Percentiles rank a stretch among this genome's conserved stretches.
phyloP scores from a whole-genome alignment of 2,797 vertebrate species.

The Peromyscus attwateri region DNA sequence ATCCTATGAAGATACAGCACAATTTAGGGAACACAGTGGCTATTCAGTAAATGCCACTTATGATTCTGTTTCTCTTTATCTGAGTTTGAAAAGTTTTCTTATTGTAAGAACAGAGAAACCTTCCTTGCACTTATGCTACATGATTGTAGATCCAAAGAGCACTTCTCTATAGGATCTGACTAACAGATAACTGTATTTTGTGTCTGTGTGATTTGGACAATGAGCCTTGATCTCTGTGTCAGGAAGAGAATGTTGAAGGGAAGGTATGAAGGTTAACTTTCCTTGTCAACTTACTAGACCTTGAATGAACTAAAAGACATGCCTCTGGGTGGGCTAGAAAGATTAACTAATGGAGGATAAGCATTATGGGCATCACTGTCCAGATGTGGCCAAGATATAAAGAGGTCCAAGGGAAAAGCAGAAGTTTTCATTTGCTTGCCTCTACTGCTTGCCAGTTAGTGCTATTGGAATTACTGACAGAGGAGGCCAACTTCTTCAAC shows the following conservation, averaged over 20 bases:
- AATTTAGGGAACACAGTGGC: not conserved
- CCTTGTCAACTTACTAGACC: not conserved
- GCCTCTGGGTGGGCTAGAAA: not conserved
- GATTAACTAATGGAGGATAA: not conserved
- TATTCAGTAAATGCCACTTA: not conserved
- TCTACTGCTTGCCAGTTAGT: not conserved
- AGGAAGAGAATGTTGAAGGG: not conserved
- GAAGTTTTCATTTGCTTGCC: not conserved
- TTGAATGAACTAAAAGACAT: not conserved
- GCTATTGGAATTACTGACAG: not conserved
- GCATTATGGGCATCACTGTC: not conserved
- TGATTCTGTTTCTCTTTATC: not conserved
- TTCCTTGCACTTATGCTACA: not conserved
- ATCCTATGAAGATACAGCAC: not conserved
- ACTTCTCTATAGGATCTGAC: not conserved
- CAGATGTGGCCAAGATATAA: not conserved
- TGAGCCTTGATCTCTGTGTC: not conserved
- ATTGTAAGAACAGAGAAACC: not conserved
- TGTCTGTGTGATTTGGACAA: not conserved
- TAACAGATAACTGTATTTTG: not conserved
- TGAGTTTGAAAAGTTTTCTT: not conserved
- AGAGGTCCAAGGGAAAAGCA: not conserved
- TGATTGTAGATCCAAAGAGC: not conserved
- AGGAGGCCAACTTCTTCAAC: not conserved
- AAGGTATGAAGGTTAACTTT: not conserved